Base-by-base conservation (phyloP, 2,888 invertebrate species). In the Synergus itoensis region DNA sequence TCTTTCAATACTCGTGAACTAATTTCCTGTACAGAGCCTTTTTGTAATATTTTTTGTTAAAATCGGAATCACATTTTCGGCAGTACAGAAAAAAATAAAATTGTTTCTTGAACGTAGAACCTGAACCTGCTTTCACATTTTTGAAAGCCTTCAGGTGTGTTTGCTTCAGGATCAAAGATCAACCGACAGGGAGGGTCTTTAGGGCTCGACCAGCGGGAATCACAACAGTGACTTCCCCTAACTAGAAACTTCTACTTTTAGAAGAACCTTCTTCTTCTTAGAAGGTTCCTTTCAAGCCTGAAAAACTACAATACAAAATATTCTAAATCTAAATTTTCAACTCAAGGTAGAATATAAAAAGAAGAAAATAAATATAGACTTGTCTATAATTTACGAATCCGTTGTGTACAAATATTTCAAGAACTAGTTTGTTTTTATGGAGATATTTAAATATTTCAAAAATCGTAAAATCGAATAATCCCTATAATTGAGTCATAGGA, bases 21-120 rank as follows among this genome's bases (percentile, higher is more conserved):
- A 73, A 73, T 73, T 73, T 73, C 73, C 53, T 53, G 53, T 73
- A n/a, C 8, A n/a, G 8, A 8, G 53, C 53, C 53, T 7, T n/a
- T 14, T n/a, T 53, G 7, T n/a, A 7, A 8, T n/a, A 2, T 0
- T n/a, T n/a, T n/a, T n/a, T n/a, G 0, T 53, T n/a, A 0, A 53
- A 8, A 53, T 53, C n/a, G 8, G n/a, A n/a, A 53, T n/a, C 53
- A 0, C 16, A 53, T n/a, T 53, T 53, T n/a, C 0, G 53, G 36
- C 36, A 36, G 36, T 36, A 36, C 5, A 36, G 5, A 36, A 36
- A 36, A 5, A 36, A 36, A 36, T 36, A 36, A 36, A 36, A 4
- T 36, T 36, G 36, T 5, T 36, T 3, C 5, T 36, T 36, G 5
- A 36, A 36, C 5, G 3, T 4, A 7, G 36, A 36, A 36, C 36